These are phyloP conservation scores for Sebastes melanostomus DNA, from an alignment of 2,797 vertebrate genomes.

Conservation along the genomic window DNA sequence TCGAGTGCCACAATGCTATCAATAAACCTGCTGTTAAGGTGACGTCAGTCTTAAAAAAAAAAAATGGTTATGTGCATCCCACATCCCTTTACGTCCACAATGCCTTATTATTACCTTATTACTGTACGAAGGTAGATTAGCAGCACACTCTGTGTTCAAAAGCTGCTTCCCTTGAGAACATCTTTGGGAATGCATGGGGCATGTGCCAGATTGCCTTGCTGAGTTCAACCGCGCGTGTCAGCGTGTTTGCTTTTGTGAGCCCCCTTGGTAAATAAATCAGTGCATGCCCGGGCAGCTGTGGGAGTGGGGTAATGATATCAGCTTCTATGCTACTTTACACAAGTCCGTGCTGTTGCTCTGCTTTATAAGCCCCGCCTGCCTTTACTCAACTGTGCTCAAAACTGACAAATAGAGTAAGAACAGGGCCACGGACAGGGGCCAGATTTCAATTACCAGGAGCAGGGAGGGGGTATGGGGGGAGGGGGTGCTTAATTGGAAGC, in stretches of 20 bases:
- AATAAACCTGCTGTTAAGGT: conserved; percentile 99
- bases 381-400: conserved; percentile 68
- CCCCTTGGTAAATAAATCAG: conserved; percentile 64
- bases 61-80: neutral
- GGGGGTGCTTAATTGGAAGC: conserved; percentile 77
- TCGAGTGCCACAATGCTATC: conserved; percentile 98
- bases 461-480: conserved; percentile 40
- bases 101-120: neutral
- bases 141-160: neutral
- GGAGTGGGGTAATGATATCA: conserved; percentile 52
- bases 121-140: conserved; percentile 4
- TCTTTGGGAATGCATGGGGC: neutral
- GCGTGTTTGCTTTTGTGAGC: conserved; percentile 36
- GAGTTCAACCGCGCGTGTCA: conserved; percentile 17
- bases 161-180: conserved; percentile 9
- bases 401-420: conserved; percentile 70
- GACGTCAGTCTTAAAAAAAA: conserved; percentile 50
- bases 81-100: neutral
- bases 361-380: conserved; percentile 53
- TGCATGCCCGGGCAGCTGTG: conserved; percentile 31
- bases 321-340: conserved; percentile 30
- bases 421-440: conserved; percentile 51
- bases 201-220: conserved; percentile 30
- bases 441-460: conserved; percentile 79
- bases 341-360: conserved; percentile 35